A percentile compares a stretch with the other conserved stretches of the same genome.
Evolutionary conservation across 2,888 invertebrate species (phyloP).

Genomic region (Nephrocerus scutellatus): DNA sequence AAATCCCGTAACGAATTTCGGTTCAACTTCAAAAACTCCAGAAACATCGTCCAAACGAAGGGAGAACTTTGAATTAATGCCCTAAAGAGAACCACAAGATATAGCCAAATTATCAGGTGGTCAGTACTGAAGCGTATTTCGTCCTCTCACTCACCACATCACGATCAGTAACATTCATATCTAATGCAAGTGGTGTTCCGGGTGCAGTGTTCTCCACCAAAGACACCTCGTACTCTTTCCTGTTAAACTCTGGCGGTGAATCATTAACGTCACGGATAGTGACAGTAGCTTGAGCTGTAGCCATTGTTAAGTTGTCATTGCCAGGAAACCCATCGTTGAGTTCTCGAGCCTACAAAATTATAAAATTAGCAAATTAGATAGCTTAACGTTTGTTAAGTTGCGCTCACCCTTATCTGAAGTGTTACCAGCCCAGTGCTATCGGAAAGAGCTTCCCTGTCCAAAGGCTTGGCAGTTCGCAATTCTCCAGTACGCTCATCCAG

Average conservation of each 20-base stretch:
- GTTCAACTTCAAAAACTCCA: slow-evolving; percentile 77
- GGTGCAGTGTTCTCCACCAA: slow-evolving; percentile 76
- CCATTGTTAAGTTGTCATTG: slow-evolving; percentile 60
- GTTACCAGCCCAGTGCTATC: slow-evolving; percentile 73
- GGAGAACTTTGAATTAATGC: slow-evolving; percentile 74
- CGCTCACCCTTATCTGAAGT: slow-evolving; percentile 61
- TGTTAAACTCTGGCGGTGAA: slow-evolving; percentile 77
- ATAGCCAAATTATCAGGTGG: too few relatives aligned
- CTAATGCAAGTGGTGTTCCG: slow-evolving; percentile 73
- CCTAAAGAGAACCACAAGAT: too few relatives aligned
- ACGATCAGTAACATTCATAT: slow-evolving; percentile 79
- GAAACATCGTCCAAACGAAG: slow-evolving; percentile 72
- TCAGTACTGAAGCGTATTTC: too few relatives aligned
- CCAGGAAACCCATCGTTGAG: slow-evolving; percentile 64
- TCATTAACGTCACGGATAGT: slow-evolving; percentile 86
- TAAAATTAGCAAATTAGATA: background rate
- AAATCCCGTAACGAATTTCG: slow-evolving; percentile 68
- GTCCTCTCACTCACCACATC: slow-evolving; percentile 70
- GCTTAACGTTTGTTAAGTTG: background rate
- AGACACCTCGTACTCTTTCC: slow-evolving; percentile 70
- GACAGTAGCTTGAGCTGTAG: slow-evolving; percentile 68
- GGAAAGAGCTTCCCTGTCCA: slow-evolving; percentile 76
- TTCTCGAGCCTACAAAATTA: slow-evolving; percentile 62
- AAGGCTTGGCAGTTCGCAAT: slow-evolving; percentile 70
- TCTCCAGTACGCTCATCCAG: slow-evolving; percentile 74